Evolutionary conservation across 2,113 vertebrate species (phyloP), one percentile per base, ranked within the genome.

Genomic region (Mastomys coucha): DNA sequence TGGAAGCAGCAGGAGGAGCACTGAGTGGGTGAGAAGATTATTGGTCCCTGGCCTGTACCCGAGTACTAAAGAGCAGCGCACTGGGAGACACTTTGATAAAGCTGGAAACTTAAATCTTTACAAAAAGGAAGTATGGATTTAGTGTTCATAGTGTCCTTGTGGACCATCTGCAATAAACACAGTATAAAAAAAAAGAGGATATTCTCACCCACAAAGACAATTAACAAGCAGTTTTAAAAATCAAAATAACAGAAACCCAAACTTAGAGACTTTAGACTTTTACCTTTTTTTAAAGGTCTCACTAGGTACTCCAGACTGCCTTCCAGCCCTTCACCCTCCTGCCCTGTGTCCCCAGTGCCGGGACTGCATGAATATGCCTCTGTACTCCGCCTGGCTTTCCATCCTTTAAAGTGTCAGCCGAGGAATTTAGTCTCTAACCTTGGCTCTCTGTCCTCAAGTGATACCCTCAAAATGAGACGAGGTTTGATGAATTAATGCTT

Each of bases 11-110:
- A 85, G 95, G 94, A 85, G 81, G 81, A 78, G 7, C 51, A 6
- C 36, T 56, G 80, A 94, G 33, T 11, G 73, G 67, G 73, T 94
- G 63, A 88, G 81, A 80, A 42, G 49, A 72, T 91, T 91, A 65
- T 72, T 70, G 56, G 81, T 94, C 14, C 56, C 39, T 88, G 56
- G 90, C 36, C 56, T 42, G 14, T 22, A 26, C 28, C 28, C 67
- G 76, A 82, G 88, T 94, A 70, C 33, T 88, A 85, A 94, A 76
- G 72, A 92, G 49, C 60, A 53, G 39, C 84, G 26, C 19, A 90
- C 86, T 56, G 60, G 69, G 70, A 49, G 76, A 69, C 49, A 24
- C 88, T 93, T 67, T 91, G 88, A 81, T 89, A 88, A 92, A 96
- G 16, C 78, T 94, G 24, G 63, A 94, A 94, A 80, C 56, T 56